Evolutionary conservation across 1,140 invertebrate species (phyloP).

Genomic region (Phortica variegata): DNA sequence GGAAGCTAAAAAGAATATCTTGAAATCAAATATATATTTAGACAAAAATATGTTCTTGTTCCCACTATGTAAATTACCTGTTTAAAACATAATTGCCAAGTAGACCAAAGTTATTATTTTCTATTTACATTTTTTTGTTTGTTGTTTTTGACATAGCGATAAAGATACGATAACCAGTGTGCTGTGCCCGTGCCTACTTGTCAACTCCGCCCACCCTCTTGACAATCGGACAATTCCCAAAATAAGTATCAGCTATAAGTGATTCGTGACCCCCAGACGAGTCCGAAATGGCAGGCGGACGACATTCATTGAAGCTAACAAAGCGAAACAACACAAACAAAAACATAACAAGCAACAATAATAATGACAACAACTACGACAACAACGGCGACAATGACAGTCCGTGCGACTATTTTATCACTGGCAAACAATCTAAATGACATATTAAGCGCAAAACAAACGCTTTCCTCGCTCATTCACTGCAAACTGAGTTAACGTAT

Average conservation of each 20-base stretch:
- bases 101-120: too few species aligned
- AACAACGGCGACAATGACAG: constrained; percentile 16
- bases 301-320: constrained; percentile 32
- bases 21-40: too few species aligned
- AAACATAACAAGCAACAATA: constrained; percentile 19
- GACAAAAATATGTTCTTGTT: too few species aligned
- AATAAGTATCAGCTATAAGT: constrained; percentile 10
- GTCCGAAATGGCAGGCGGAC: constrained; percentile 14
- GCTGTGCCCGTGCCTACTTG: constrained; percentile 18
- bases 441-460: constrained; percentile 57
- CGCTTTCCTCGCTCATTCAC: constrained; percentile 29
- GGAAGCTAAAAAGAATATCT: too few species aligned
- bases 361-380: constrained; percentile 33
- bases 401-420: constrained; percentile 46
- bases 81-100: too few species aligned
- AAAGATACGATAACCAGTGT: too few species aligned
- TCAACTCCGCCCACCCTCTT: too few species aligned
- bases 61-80: too few species aligned
- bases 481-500: constrained; percentile 42
- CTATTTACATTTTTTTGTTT: too few species aligned
- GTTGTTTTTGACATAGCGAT: too few species aligned
- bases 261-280: constrained; percentile 20
- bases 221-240: constrained; percentile 27
- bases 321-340: constrained; percentile 21
- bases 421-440: constrained; percentile 55